Conservation (phyloP, 92 coral and sea anemone species). For the Zoanthus solanderi region DNA sequence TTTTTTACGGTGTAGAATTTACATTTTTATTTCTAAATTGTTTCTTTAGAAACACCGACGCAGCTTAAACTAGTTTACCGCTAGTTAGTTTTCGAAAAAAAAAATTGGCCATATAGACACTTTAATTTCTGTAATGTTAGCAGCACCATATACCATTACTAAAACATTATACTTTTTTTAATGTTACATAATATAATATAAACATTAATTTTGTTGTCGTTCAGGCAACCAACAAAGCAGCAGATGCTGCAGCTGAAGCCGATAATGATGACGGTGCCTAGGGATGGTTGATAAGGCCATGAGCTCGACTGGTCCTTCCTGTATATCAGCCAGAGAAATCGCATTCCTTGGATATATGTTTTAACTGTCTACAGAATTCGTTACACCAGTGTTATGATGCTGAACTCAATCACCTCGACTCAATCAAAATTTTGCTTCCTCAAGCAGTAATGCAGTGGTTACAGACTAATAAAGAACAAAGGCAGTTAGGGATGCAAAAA, state of each 20-base stretch:
- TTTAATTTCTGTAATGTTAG: too few relatives aligned
- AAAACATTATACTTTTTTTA: too few relatives aligned
- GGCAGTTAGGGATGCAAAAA: background rate
- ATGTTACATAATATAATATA: too few relatives aligned
- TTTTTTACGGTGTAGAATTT: too few relatives aligned
- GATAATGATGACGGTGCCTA: constrained; percentile 31
- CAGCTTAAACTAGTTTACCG: too few relatives aligned
- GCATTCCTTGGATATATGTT: constrained; percentile 6
- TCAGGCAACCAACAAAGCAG: constrained; percentile 46
- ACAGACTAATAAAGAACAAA: background rate
- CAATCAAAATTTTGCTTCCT: constrained; percentile 3
- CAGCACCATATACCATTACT: too few relatives aligned
- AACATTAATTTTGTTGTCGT: background rate
- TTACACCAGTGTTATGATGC: background rate
- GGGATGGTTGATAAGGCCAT: background rate
- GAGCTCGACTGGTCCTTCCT: constrained; percentile 3
- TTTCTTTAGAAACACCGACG: too few relatives aligned
- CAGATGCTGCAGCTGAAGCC: constrained; percentile 45
- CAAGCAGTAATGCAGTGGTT: background rate
- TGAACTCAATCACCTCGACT: background rate
- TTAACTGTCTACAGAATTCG: constrained; percentile 11
- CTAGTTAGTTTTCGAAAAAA: too few relatives aligned
- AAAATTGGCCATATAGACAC: too few relatives aligned
- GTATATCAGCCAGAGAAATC: background rate
- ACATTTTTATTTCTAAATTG: too few relatives aligned